A percentile compares a stretch with the other conserved stretches of the same genome.
phyloP scores from a whole-genome alignment of 2,797 vertebrate species.

The Microcaecilia unicolor region DNA sequence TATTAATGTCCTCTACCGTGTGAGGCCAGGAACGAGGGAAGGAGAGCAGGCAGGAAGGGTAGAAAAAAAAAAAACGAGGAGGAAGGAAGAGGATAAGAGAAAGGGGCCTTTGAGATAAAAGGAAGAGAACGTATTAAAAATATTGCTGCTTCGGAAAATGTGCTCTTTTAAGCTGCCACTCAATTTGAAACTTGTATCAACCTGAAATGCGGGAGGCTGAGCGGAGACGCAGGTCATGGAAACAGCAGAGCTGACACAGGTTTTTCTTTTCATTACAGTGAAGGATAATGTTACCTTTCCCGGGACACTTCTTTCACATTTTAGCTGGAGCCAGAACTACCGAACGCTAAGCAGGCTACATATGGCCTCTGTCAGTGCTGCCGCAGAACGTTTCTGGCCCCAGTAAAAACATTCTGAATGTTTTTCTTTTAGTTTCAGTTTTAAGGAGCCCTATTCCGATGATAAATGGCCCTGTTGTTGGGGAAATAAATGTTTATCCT shows the following conservation, averaged over 20 bases:
- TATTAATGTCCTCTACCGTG: too few species aligned
- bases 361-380: conserved; percentile 42
- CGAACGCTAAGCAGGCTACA: conserved; percentile 36
- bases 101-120: too few species aligned
- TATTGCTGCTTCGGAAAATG: too few species aligned
- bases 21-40: too few species aligned
- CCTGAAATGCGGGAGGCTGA: conserved; percentile 30
- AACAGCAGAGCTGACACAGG: conserved; percentile 27
- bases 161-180: too few species aligned
- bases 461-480: conserved; percentile 33
- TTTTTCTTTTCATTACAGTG: conserved; percentile 38
- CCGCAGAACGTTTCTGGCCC: conserved; percentile 37
- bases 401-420: conserved; percentile 36
- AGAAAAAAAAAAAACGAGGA: too few species aligned
- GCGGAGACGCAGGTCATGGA: conserved; percentile 32
- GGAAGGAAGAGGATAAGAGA: too few species aligned
- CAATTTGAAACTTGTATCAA: too few species aligned
- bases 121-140: too few species aligned
- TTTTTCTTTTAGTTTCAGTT: conserved; percentile 33
- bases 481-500: too few species aligned
- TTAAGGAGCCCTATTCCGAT: conserved; percentile 25
- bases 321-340: conserved; percentile 15
- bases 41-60: too few species aligned
- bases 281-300: conserved; percentile 44
- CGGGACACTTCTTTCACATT: conserved; percentile 32